Base-by-base conservation (phyloP, 2,888 invertebrate genomes). In the Himalopsyche anomala region DNA sequence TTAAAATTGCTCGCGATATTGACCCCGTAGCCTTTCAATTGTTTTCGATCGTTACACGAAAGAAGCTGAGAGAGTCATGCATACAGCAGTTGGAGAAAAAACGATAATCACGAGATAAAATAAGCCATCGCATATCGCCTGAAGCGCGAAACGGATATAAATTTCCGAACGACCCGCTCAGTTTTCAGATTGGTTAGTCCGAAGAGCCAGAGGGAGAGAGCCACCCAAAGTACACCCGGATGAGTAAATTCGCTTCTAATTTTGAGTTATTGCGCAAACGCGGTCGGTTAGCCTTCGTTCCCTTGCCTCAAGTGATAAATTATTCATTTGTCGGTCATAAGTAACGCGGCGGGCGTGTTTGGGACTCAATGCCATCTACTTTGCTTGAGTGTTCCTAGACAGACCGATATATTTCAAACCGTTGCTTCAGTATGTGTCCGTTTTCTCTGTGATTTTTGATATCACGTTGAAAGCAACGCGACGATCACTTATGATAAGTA, bases 291-390 rank as follows among this genome's bases (percentile, higher is more conserved):
- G 62, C 62, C 62, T 62, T 62, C 62, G 62, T 62, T 45, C 54
- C 51, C 69, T 54, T 51, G 74, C 85, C 82, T 81, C 36, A 62
- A 51, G 84, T 84, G 81, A 80, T 86, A 82, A 82, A 87, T 86
- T 87, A 87, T 87, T 87, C 87, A 86, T 87, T 87, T 86, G 85
- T 86, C 87, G 85, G 85, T 74, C n/a, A 17, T 69, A 81, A 51
- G 80, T 80, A 56, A 56, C 55, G 83, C 45, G 79, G 19, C 19
- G 83, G 51, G 42, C 83, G 83, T 83, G 83, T 56, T 54, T 38
- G 82, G 11, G 19, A 42, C 11, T 83, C 56, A 17, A 69, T 62
- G 62, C 62, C 62, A 28, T 62, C 62, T 62, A 62, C 62, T 62
- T 62, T 62, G 62, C 62, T 62, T 28, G 62, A 62, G 62, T 62